These are phyloP conservation scores for Cephalotes varians DNA, from an alignment of 2,888 invertebrate species.

Conservation along the genomic window DNA sequence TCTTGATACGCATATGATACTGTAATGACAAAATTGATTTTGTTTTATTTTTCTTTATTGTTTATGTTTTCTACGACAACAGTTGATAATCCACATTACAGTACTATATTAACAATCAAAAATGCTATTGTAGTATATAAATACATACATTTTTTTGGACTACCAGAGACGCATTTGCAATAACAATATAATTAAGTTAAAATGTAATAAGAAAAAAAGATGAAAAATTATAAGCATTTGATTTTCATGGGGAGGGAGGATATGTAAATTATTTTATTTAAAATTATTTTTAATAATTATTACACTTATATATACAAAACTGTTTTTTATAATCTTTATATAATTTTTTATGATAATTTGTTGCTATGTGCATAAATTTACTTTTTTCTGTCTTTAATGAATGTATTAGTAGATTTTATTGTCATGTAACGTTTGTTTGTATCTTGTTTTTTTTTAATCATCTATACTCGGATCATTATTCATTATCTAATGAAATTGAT, in stretches of 20 bases:
- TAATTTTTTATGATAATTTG: not conserved
- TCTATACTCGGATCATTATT: constrained; percentile 14
- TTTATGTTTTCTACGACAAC: constrained; percentile 31
- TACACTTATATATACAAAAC: not conserved
- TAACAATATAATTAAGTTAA: constrained; percentile 17
- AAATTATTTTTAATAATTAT: constrained; percentile 12
- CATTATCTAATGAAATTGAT: constrained; percentile 4
- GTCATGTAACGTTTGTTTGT: not conserved
- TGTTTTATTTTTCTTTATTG: constrained; percentile 35
- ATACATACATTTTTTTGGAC: too few relatives aligned
- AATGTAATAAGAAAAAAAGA: not conserved
- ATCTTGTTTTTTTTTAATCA: constrained; percentile 2
- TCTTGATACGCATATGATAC: constrained; percentile 18
- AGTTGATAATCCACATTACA: constrained; percentile 50
- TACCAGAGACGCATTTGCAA: not conserved
- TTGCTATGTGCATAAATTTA: not conserved
- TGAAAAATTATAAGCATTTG: not conserved
- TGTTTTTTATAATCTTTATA: not conserved
- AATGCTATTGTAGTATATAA: too few relatives aligned
- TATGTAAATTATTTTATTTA: constrained; percentile 15
- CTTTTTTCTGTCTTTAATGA: not conserved
- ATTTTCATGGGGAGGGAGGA: not conserved
- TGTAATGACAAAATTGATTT: constrained; percentile 34
- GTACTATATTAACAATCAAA: constrained; percentile 54
- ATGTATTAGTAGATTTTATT: constrained; percentile 19